Evolutionary conservation across 2,797 vertebrate genomes (phyloP), one percentile per base, ranked within the genome.

Genomic region (Tarsius wallacei): DNA sequence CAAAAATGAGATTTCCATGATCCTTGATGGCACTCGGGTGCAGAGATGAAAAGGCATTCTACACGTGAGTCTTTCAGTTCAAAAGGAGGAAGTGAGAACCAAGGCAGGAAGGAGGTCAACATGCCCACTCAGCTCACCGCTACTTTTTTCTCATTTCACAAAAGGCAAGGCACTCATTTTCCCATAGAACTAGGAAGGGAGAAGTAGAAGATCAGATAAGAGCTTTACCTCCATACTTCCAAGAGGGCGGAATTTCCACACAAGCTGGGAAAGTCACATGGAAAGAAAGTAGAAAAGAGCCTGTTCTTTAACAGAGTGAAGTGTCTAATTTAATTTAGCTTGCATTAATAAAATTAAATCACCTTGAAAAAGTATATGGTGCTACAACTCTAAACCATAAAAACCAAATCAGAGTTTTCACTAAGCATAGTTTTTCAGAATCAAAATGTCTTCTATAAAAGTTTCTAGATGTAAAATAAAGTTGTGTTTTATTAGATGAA

Each of bases 1-100:
- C 61, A 13, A 36, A 26, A 55, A 36, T 70, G 49, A 26, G 49
- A 70, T 26, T 4, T 2, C 64, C 15, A 15, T 55, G 12, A 33
- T 21, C 7, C n/a, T 6, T 9, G 26, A 2, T 28, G 2, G 2
- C 14, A 55, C 3, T 55, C 5, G 8, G 19, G n/a, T 0, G 6
- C 8, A 36, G 22, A 15, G 64, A 28, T 0, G 9, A 21, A 9
- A 28, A 33, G 49, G 55, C 1, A 15, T 24, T 55, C 83, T 55
- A 33, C 5, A 2, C 19, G 26, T 28, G n/a, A 51, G 2, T 22
- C 63, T 53, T 33, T 51, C 31, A 24, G 63, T 53, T 26, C 47
- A 2, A 51, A 33, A 61, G 22, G 59, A 22, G 21, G 53, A 49
- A 53, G 63, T 13, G 1, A 1, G 47, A 73, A 11, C 5, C 1